Percentiles rank a stretch among this genome's conserved stretches.
Conservation (phyloP, 2,113 vertebrate species). For the Takifugu bimaculatus region DNA sequence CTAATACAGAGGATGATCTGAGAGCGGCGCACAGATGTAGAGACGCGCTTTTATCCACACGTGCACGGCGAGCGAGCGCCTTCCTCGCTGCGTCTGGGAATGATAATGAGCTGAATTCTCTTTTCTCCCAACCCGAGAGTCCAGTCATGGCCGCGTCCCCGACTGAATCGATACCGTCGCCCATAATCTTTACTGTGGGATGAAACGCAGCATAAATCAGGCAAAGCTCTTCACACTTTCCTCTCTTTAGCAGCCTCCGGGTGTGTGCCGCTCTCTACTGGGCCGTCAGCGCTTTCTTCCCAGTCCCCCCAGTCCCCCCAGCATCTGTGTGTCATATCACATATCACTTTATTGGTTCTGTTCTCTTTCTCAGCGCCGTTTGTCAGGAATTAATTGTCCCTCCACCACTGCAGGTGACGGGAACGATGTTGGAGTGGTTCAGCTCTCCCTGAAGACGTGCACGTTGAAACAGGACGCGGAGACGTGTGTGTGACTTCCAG, state of each 20-base stretch:
- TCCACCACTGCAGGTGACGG: constrained; percentile 21
- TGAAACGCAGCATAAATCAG: constrained; percentile 74
- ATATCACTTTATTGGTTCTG: constrained; percentile 19
- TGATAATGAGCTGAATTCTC: constrained; percentile 67
- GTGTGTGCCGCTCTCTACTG: constrained; percentile 53
- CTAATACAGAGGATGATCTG: constrained; percentile 66
- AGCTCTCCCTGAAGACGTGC: constrained; percentile 9
- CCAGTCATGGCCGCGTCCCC: constrained; percentile 67
- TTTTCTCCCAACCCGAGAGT: constrained; percentile 64
- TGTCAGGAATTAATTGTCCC: constrained; percentile 14
- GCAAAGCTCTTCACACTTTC: constrained; percentile 62
- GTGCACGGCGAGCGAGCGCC: constrained; percentile 27
- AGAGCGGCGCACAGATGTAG: constrained; percentile 37
- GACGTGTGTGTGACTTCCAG: constrained; percentile 18
- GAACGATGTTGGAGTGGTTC: constrained; percentile 27
- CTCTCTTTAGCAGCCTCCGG: constrained; percentile 55
- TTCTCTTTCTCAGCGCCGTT: neutral
- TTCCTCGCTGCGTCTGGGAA: constrained; percentile 56
- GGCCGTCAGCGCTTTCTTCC: constrained; percentile 33
- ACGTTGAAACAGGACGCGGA: constrained; percentile 18
- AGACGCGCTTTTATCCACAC: constrained; percentile 30
- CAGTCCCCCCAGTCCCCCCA: neutral
- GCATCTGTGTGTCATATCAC: neutral
- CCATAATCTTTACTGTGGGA: constrained; percentile 76
- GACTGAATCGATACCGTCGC: constrained; percentile 71